Conservation (phyloP, 1,140 invertebrate genomes). For the Sminthurides bifidus region DNA sequence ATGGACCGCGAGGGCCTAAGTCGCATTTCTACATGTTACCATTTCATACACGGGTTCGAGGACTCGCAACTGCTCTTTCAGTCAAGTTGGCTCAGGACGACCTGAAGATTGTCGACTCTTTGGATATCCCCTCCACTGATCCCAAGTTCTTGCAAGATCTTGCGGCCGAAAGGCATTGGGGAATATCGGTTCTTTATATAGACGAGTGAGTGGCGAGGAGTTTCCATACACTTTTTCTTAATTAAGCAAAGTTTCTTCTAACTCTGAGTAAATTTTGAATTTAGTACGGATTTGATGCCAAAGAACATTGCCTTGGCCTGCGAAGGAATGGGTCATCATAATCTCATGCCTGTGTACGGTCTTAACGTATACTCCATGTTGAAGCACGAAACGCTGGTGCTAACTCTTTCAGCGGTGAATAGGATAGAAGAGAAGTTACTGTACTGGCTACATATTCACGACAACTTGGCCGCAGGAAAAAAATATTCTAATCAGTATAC, state of each 20-base stretch:
- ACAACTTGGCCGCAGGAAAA: too few relatives aligned
- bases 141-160: slow-evolving; percentile 65
- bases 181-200: slow-evolving; percentile 85
- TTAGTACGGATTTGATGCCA: slow-evolving; percentile 69
- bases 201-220: slow-evolving; percentile 81
- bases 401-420: slow-evolving; percentile 73
- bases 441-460: slow-evolving; percentile 60
- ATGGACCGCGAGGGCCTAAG: slow-evolving; percentile 75
- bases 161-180: slow-evolving; percentile 76
- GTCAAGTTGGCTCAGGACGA: slow-evolving; percentile 85
- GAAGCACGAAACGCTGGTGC: slow-evolving; percentile 86
- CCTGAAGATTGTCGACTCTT: slow-evolving; percentile 74
- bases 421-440: slow-evolving; percentile 75
- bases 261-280: not conserved
- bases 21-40: slow-evolving; percentile 89
- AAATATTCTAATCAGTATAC: too few relatives aligned
- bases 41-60: slow-evolving; percentile 56
- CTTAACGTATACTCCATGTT: slow-evolving; percentile 71
- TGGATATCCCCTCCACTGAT: slow-evolving; percentile 76
- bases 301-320: slow-evolving; percentile 71
- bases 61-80: slow-evolving; percentile 69
- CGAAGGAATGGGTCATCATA: slow-evolving; percentile 62
- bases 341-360: slow-evolving; percentile 87
- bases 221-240: too few relatives aligned
- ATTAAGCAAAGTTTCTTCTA: not conserved